Base-by-base conservation (phyloP, 2,888 invertebrate genomes). In the Lasioglossum vierecki region DNA sequence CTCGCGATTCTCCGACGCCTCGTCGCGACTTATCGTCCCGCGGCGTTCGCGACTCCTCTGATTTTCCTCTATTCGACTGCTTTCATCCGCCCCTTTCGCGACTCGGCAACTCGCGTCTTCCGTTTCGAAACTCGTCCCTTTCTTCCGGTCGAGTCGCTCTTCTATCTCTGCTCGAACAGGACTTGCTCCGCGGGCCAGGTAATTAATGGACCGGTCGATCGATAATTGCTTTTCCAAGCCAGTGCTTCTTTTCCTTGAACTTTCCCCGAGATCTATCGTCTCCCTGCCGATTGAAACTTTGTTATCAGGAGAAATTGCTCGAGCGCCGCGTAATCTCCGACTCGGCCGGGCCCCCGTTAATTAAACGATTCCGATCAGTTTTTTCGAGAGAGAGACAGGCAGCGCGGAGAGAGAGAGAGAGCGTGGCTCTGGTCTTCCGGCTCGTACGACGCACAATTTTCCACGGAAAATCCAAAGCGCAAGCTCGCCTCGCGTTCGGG, bases 171-270 rank as follows among this genome's bases (percentile, higher is more conserved):
- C 30, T 35, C 66, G 66, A 35, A 18, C 66, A 11, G 26, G 35
- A 30, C 15, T 30, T 39, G 39, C 46, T 68, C 83, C 22, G 74
- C 44, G 35, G 77, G 44, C 53, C 60, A 60, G 26, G 63, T 83
- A 80, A 84, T 84, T 78, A 80, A 84, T 84, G 76, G 79, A 35
- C 68, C 2, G 76, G n/a, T 53, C 74, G 84, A 46, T 79, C 79
- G 83, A 79, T 79, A 73, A 74, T 85, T 66, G 79, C 76, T 79
- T 84, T 83, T 76, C 79, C 84, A 72, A 79, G 75, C 76, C 73
- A 63, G 49, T 9, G 79, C 70, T 73, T 53, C 76, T 76, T 53
- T 63, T 41, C 63, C 70, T 63, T 18, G 75, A 83, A 78, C 35
- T 79, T 79, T 35, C 70, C 60, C 9, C 18, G 57, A 68, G 75